Percentiles rank a stretch among this genome's conserved stretches.
Evolutionary conservation across 2,113 vertebrate genomes (phyloP).

Genomic region (Monopterus albus): DNA sequence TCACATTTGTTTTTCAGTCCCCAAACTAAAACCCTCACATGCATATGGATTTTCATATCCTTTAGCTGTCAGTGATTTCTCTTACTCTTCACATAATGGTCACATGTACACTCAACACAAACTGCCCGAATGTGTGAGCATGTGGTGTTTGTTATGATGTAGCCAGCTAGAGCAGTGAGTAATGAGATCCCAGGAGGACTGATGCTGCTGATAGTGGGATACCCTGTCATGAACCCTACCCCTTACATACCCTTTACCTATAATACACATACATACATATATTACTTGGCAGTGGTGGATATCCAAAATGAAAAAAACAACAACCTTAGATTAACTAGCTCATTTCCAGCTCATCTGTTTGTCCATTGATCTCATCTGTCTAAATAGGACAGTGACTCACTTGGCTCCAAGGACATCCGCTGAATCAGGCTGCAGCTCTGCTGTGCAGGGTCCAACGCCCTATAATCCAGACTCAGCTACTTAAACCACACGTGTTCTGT

Average conservation of each 20-base stretch:
- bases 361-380: slow-evolving; percentile 32
- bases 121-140: slow-evolving; percentile 10
- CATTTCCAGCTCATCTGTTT: slow-evolving; percentile 25
- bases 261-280: slow-evolving; percentile 1
- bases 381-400: slow-evolving; percentile 28
- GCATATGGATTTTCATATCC: slow-evolving; percentile 20
- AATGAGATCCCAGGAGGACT: slow-evolving; percentile 72
- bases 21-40: too few relatives aligned
- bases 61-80: slow-evolving; percentile 7
- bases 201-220: slow-evolving; percentile 29
- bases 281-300: slow-evolving; percentile 4
- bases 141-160: slow-evolving; percentile 53
- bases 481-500: slow-evolving; percentile 5
- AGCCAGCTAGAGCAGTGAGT: slow-evolving; percentile 54
- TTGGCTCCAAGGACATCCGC: slow-evolving; percentile 1
- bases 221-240: slow-evolving; percentile 26
- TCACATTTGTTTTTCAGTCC: too few relatives aligned
- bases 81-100: slow-evolving; percentile 6
- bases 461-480: slow-evolving; percentile 5
- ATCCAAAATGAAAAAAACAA: slow-evolving; percentile 21
- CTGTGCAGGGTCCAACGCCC: neutral
- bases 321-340: slow-evolving; percentile 17
- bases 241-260: neutral
- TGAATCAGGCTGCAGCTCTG: slow-evolving; percentile 28
- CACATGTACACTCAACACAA: slow-evolving; percentile 9